Percentiles rank a stretch among this genome's conserved stretches.
Conservation (phyloP, 2,797 vertebrate species). For the Enteromius unitaeniatus region DNA sequence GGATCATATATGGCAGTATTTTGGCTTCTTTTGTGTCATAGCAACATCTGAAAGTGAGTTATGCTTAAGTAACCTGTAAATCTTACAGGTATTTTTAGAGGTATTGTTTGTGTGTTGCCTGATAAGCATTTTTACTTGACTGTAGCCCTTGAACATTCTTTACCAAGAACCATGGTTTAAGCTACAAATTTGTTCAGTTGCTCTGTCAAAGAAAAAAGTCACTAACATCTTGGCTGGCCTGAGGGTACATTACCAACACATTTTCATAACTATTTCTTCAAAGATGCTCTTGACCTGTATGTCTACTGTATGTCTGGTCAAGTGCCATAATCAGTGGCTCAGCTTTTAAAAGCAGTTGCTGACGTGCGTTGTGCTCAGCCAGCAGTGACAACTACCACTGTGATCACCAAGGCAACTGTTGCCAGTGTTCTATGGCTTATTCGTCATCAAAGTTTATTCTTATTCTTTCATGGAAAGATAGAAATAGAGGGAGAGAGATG, state of each 20-base stretch:
- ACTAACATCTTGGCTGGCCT: neutral
- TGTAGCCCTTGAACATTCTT: neutral
- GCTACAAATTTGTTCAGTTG: neutral
- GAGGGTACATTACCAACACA: neutral
- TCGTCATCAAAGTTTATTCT: conserved; percentile 38
- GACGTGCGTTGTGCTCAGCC: conserved; percentile 27
- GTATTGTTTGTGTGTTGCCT: neutral
- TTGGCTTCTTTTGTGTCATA: neutral
- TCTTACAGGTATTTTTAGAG: neutral
- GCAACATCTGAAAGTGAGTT: neutral
- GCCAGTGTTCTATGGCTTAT: conserved; percentile 43
- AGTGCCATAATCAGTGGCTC: conserved; percentile 20
- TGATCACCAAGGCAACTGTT: conserved; percentile 62
- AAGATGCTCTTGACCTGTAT: conserved; percentile 31
- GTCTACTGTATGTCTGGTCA: conserved; percentile 13
- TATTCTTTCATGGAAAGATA: conserved; percentile 10
- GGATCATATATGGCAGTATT: neutral
- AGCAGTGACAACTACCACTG: conserved; percentile 51
- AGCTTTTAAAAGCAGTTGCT: conserved; percentile 47
- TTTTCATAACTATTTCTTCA: neutral
- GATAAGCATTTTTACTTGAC: neutral
- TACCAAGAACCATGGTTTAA: neutral
- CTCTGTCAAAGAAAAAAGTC: neutral
- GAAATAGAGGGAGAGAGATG: neutral
- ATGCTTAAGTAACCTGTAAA: neutral